Conservation (phyloP, 2,888 invertebrate species). For the Elysia crispata region DNA sequence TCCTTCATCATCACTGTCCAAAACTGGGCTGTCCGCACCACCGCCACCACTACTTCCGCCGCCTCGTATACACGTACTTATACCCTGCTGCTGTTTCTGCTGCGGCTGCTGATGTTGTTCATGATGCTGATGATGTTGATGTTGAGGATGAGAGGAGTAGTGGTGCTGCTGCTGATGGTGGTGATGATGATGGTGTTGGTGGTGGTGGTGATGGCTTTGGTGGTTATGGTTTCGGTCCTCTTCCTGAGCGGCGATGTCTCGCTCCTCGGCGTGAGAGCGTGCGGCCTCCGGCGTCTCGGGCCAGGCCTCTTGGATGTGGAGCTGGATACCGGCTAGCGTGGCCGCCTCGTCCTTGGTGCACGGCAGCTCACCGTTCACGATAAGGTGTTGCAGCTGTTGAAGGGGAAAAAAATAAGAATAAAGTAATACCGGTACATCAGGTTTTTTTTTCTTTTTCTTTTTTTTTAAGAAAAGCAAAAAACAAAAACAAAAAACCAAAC, state of each 20-base stretch:
- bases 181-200: too few species aligned
- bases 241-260: not conserved
- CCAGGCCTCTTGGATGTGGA: constrained; percentile 80
- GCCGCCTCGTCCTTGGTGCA: constrained; percentile 83
- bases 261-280: constrained; percentile 7
- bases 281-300: constrained; percentile 62
- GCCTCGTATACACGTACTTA: not conserved
- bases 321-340: constrained; percentile 81
- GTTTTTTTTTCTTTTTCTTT: not conserved
- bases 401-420: not conserved
- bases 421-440: not conserved
- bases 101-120: too few species aligned
- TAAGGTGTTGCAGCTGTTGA: constrained; percentile 81
- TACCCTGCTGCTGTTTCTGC: not conserved
- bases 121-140: too few species aligned
- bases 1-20: constrained; percentile 11
- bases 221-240: constrained; percentile 25
- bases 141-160: not conserved
- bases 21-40: not conserved
- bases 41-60: not conserved
- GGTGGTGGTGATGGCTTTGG: constrained; percentile 35
- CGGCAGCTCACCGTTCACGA: constrained; percentile 81
- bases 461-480: too few species aligned
- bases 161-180: too few species aligned
- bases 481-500: too few species aligned